Evolutionary conservation across 2,888 invertebrate genomes (phyloP).

Genomic region (Lamellibrachia satsuma): DNA sequence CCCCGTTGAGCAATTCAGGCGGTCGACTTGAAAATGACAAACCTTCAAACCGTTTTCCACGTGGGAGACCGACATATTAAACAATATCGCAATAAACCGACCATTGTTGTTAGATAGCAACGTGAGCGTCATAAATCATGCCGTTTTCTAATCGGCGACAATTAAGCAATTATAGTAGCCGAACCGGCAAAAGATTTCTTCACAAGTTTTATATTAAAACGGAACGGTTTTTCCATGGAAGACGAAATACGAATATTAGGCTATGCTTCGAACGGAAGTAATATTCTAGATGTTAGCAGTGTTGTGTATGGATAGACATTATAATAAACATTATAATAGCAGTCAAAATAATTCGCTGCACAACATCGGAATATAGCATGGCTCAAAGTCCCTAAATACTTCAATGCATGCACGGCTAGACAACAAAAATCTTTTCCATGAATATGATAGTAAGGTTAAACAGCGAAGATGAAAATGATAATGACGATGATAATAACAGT

Average conservation of each 20-base stretch:
- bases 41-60: background rate
- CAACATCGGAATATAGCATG: too few relatives aligned
- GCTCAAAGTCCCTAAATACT: too few relatives aligned
- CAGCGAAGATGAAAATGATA: too few relatives aligned
- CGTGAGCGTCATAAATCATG: background rate
- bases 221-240: background rate
- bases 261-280: background rate
- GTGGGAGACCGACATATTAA: background rate
- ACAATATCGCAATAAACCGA: background rate
- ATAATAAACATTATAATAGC: background rate
- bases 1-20: background rate
- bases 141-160: background rate
- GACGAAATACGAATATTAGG: background rate
- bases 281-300: background rate
- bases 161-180: background rate
- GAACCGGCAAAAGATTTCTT: background rate
- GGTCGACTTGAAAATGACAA: conserved; percentile 4
- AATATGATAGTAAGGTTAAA: too few relatives aligned
- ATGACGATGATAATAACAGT: too few relatives aligned
- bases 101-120: background rate
- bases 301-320: background rate
- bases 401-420: too few relatives aligned
- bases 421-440: too few relatives aligned
- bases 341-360: background rate
- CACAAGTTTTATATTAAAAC: background rate